Base-by-base conservation (phyloP, 2,113 vertebrate species). In the Machaerirhynchus nigripectus region DNA sequence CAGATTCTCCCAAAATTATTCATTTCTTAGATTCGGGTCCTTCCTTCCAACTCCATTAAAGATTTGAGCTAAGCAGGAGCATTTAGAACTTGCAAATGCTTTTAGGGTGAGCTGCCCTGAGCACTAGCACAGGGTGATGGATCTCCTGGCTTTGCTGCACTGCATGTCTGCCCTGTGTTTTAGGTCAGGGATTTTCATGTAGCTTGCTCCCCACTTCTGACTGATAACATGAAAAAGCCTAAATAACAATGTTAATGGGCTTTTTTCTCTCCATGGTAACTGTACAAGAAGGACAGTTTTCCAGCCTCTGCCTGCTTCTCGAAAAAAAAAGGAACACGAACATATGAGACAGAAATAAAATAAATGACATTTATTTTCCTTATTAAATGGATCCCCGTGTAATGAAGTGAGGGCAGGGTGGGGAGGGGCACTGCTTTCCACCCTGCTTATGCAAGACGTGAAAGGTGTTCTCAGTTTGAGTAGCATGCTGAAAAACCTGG, bases 181-280 rank as follows among this genome's bases (percentile, higher is more conserved):
- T 42, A 69, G 84, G 91, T 96, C 84, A 80, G 61, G 57, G 44
- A 80, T 13, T 37, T 82, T 90, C 6, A 3, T 42, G 56, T 5
- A 71, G 31, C 47, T 94, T 60, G 24, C 31, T 88, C 49, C 1
- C 5, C 71, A 76, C 73, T 92, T 88, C 93, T 86, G 75, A 71
- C 50, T 71, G 88, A 78, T 96, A 75, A 70, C 71, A 70, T 52
- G 68, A 88, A 85, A 85, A 94, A 88, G 30, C 22, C 76, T 93
- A 70, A 90, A 84, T 74, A 95, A 73, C 52, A 79, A 63, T 31
- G 50, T 78, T 84, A 75, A 71, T 68, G 56, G 64, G 40, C 18
- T 86, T 90, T 90, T 91, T 92, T 64, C 71, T 95, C 76, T 94
- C 90, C 88, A 81, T 90, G 86, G 85, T 94, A 94, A 81, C 90